Evolutionary conservation across 1,140 invertebrate genomes (phyloP), one percentile per base, ranked within the genome.

Genomic region (Pogonus chalceus): DNA sequence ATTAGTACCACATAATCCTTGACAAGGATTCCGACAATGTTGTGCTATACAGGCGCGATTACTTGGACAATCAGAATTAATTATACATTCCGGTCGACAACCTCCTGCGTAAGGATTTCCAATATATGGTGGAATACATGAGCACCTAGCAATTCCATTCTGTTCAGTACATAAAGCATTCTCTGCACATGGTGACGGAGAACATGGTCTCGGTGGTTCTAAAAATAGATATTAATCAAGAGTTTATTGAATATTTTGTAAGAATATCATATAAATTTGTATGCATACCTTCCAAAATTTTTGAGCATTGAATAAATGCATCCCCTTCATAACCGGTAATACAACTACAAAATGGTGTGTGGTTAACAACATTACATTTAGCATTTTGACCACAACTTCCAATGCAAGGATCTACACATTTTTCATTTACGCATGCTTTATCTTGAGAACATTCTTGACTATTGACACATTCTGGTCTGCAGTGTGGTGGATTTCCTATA

Each of bases 1-100:
- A 65, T 87, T 86, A 0, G 76, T 61, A 21, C 90, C 90, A 68
- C 90, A 93, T 14, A 88, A 80, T 14, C 88, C 87, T n/a, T 80
- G 77, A 65, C 90, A 93, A 20, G 90, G 90, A 74, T 92, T 82
- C 60, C 85, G 73, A 65, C 90, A 93, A 63, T 88, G 82, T 65
- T 87, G 83, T 61, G 86, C 84, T n/a, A 90, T 76, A 70, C 91
- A 94, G 23, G 88, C 82, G 54, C 86, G 72, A 56, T 87, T 77
- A 57, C 81, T 82, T 1, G 84, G 76, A 66, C 91, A 94, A 59
- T 93, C 88, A 1, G 82, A 78, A 65, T 85, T 87, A 43, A 83
- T 77, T 1, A 85, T 76, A 69, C 88, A 91, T 69, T 91, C 88
- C 0, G 88, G 86, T 56, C 82, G 80, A 59, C 88, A 88, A 20